Conservation (phyloP, 2,888 invertebrate species). For the Drosophila neutralis region DNA sequence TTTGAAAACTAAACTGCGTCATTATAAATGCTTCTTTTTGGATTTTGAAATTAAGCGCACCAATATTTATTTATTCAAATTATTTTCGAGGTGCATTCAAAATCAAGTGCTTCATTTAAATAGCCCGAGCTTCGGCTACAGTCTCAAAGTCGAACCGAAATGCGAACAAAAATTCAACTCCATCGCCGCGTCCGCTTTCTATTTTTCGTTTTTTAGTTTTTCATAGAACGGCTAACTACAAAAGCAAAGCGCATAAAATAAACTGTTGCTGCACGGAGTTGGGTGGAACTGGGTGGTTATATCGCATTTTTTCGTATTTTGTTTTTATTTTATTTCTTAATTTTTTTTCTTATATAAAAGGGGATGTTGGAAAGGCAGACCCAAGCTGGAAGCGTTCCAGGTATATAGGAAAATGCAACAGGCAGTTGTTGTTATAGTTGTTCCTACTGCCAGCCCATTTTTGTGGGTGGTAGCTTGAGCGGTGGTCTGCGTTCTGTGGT, state of each 20-base stretch:
- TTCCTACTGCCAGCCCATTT: slow-evolving; percentile 25
- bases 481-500: not conserved
- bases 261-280: slow-evolving; percentile 57
- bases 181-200: not conserved
- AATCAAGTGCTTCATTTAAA: slow-evolving; percentile 25
- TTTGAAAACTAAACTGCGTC: slow-evolving; percentile 9
- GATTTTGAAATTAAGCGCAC: not conserved
- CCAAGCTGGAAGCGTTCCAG: slow-evolving; percentile 54
- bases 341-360: slow-evolving; percentile 29
- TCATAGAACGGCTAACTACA: slow-evolving; percentile 26
- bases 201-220: not conserved
- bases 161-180: not conserved
- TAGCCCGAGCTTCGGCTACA: slow-evolving; percentile 7
- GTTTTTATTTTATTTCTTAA: slow-evolving; percentile 68
- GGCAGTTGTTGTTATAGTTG: slow-evolving; percentile 71
- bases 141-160: slow-evolving; percentile 8
- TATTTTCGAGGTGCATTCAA: slow-evolving; percentile 21
- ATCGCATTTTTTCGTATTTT: slow-evolving; percentile 36
- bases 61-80: slow-evolving; percentile 15
- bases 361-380: slow-evolving; percentile 51
- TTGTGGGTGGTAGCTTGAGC: slow-evolving; percentile 25
- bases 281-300: slow-evolving; percentile 12
- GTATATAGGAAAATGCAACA: slow-evolving; percentile 75
- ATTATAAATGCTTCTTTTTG: not conserved
- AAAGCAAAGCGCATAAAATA: slow-evolving; percentile 58